phyloP scores from a whole-genome alignment of 92 coral and sea anemone genomes.

The Siderastrea siderea region DNA sequence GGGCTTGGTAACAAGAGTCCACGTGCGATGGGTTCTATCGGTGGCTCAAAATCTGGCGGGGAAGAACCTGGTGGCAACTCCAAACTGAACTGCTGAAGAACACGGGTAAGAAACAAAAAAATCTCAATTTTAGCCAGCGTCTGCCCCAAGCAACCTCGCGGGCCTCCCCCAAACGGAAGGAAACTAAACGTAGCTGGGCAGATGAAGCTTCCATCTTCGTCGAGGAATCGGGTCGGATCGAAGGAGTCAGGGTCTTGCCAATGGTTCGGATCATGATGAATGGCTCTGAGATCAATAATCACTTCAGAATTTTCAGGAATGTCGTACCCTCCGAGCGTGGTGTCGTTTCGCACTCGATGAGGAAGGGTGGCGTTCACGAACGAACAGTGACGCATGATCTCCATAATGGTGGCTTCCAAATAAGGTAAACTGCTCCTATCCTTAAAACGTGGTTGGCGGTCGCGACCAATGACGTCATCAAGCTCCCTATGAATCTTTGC shows the following conservation, averaged over 20 bases:
- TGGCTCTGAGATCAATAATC: conserved; percentile 80
- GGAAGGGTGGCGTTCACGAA: conserved; percentile 56
- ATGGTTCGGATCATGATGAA: conserved; percentile 80
- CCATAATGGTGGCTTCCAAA: conserved; percentile 66
- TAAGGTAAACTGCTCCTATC: conserved; percentile 70
- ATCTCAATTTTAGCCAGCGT: conserved; percentile 79
- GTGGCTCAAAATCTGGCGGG: conserved; percentile 82
- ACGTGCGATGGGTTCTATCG: conserved; percentile 49
- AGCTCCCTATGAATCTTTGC: conserved; percentile 59
- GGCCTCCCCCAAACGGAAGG: conserved; percentile 89
- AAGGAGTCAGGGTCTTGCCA: conserved; percentile 85
- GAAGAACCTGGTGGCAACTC: conserved; percentile 72
- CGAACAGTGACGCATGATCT: conserved; percentile 64
- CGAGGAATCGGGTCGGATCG: conserved; percentile 83
- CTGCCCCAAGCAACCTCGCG: conserved; percentile 88
- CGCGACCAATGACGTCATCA: conserved; percentile 68
- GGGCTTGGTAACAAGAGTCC: conserved; percentile 85
- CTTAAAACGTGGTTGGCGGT: conserved; percentile 43
- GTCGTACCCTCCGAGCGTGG: conserved; percentile 53
- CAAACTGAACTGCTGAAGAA: conserved; percentile 80
- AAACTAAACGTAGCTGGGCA: conserved; percentile 76
- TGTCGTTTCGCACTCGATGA: conserved; percentile 58
- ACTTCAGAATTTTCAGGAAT: conserved; percentile 80
- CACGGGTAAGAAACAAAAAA: conserved; percentile 76
- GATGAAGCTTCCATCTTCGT: conserved; percentile 47